These are phyloP conservation scores for Cololabis saira DNA, from an alignment of 2,113 vertebrate species.

Conservation along the genomic window DNA sequence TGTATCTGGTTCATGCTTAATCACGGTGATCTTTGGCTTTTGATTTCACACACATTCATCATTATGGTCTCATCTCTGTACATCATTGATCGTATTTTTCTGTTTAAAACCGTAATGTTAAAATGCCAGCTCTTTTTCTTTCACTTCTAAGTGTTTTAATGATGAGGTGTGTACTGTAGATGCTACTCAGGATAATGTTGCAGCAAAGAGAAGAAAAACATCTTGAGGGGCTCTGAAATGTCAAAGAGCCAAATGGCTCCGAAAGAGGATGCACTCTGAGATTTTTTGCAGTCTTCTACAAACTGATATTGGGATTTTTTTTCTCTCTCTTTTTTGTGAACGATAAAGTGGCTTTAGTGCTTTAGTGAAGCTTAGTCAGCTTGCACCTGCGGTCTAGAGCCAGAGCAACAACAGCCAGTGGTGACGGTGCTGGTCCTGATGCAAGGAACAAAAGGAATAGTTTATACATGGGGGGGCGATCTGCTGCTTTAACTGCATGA, in stretches of 20 bases:
- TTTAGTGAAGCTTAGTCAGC: conserved; percentile 48
- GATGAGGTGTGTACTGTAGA: no score
- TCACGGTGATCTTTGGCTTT: no score
- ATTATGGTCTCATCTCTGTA: no score
- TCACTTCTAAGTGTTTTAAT: no score
- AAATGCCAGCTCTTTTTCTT: no score
- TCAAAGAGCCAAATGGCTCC: conserved; percentile 6
- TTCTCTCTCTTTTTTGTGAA: conserved; percentile 35
- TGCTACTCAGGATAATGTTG: neutral
- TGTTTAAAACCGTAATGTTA: no score
- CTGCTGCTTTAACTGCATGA: conserved; percentile 10
- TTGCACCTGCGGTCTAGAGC: conserved; percentile 24
- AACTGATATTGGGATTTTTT: conserved; percentile 11
- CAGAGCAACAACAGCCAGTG: conserved; percentile 9
- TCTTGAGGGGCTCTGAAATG: conserved; percentile 1
- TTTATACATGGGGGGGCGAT: conserved; percentile 9
- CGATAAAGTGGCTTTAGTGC: conserved; percentile 45
- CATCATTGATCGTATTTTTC: no score
- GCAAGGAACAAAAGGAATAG: conserved; percentile 6
- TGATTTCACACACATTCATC: no score
- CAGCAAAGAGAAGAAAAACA: conserved; percentile 6
- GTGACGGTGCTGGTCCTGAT: conserved; percentile 24
- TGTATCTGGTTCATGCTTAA: no score
- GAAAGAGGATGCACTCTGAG: conserved; percentile 4
- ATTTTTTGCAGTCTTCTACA: conserved; percentile 4